phyloP scores from a whole-genome alignment of 2,113 vertebrate species.

The Gadus macrocephalus region DNA sequence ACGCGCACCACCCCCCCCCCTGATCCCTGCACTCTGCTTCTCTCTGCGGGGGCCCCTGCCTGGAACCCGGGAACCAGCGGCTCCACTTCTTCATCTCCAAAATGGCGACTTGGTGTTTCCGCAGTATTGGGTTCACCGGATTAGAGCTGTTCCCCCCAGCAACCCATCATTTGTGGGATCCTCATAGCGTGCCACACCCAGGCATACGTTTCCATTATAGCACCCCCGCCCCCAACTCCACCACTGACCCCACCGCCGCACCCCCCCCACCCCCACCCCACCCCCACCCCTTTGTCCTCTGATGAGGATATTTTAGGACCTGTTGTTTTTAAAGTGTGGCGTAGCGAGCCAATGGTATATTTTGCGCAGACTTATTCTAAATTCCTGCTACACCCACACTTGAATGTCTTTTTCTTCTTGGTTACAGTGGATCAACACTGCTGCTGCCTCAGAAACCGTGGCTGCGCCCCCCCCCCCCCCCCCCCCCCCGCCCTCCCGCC shows the following conservation, averaged over 20 bases:
- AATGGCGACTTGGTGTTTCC: constrained; percentile 61
- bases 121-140: constrained; percentile 60
- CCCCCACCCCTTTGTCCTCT: constrained; percentile 41
- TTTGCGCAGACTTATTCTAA: background rate
- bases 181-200: constrained; percentile 66
- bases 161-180: constrained; percentile 74
- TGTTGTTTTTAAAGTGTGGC: background rate
- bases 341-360: too few relatives aligned
- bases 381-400: constrained; percentile 31
- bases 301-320: constrained; percentile 61
- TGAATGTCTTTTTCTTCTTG: constrained; percentile 18
- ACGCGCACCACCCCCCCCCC: constrained; percentile 27
- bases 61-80: constrained; percentile 55
- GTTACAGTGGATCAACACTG: too few relatives aligned
- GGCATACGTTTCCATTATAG: constrained; percentile 65
- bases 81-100: constrained; percentile 55
- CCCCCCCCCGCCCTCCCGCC: too few relatives aligned
- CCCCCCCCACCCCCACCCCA: too few relatives aligned
- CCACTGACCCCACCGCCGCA: too few relatives aligned
- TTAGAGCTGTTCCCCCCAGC: constrained; percentile 68
- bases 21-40: constrained; percentile 21
- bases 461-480: too few relatives aligned
- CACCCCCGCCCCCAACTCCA: background rate
- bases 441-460: too few relatives aligned
- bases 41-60: constrained; percentile 21